A percentile compares a stretch with the other conserved stretches of the same genome.
These are phyloP conservation scores for Halictus quadricinctus DNA, from an alignment of 2,888 invertebrate species.

Conservation along the genomic window DNA sequence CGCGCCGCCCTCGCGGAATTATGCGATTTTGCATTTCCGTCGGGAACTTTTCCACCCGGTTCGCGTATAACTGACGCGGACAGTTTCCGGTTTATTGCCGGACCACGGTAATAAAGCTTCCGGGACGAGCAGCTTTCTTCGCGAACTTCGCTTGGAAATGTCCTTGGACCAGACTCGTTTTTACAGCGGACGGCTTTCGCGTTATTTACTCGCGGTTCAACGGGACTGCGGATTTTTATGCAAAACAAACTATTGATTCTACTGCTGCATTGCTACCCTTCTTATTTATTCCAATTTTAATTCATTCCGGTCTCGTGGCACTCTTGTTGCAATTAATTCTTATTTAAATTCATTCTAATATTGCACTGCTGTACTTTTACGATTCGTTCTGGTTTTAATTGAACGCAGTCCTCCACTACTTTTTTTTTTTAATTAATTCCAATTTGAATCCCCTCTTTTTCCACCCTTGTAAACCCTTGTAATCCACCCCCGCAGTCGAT, in stretches of 20 bases:
- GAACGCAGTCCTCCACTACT: too few relatives aligned
- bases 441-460: too few relatives aligned
- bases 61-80: neutral
- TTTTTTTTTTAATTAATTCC: too few relatives aligned
- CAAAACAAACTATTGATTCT: neutral
- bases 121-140: neutral
- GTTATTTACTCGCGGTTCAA: neutral
- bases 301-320: neutral
- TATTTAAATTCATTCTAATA: too few relatives aligned
- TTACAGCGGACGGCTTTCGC: neutral
- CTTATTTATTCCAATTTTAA: neutral
- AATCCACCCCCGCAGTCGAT: too few relatives aligned
- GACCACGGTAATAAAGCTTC: constrained; percentile 3
- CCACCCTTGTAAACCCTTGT: too few relatives aligned
- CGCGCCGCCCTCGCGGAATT: constrained; percentile 1
- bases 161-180: neutral
- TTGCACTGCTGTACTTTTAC: too few relatives aligned
- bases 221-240: neutral
- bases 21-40: constrained; percentile 49
- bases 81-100: constrained; percentile 30
- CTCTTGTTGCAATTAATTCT: too few relatives aligned
- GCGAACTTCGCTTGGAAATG: neutral
- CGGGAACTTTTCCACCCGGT: neutral
- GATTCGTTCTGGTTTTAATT: too few relatives aligned
- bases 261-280: too few relatives aligned